Base-by-base conservation (phyloP, 2,888 invertebrate genomes). In the Cheilosia vernalis region DNA sequence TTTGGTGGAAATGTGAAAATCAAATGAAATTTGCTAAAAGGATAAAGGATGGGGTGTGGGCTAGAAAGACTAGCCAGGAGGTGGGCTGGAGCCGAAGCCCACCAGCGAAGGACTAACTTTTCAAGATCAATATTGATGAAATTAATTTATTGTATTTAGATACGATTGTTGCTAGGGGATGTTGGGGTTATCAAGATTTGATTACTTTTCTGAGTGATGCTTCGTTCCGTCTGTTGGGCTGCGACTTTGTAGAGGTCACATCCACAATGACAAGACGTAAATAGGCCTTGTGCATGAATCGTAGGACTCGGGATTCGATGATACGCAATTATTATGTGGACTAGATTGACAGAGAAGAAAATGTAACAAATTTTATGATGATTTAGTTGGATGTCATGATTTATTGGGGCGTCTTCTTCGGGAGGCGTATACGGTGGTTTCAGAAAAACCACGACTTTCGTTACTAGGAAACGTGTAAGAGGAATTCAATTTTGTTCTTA, bases 41-140 rank as follows among this genome's bases (percentile, higher is more conserved):
- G 85, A 85, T 85, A 81, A 69, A 64, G 37, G 27, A 55, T 17
- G 42, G 44, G 7, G 2, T 19, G 37, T 4, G 13, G 37, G 6
- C 44, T 44, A 44, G 44, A 17, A n/a, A 7, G 17, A n/a, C 5
- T 44, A 17, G 17, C 47, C n/a, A 6, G 3, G 47, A 17, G 17
- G 9, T 4, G 44, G 27, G 55, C 10, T 1, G 21, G 4, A 10
- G 49, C 21, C 4, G 17, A 10, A 21, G 49, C 13, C 19, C 21
- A 10, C n/a, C 13, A 30, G 30, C 24, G 49, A 27, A 24, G 53
- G 55, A 51, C 17, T 61, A 76, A 81, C 66, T 77, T 85, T 85
- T 81, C 85, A 85, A 85, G 81, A 85, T 84, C 85, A 85, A 85
- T 81, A 85, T 85, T 85, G 81, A 85, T 85, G 85, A 85, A 85